phyloP scores from a whole-genome alignment of 2,113 vertebrate species.

The Aspiorhynchus laticeps region DNA sequence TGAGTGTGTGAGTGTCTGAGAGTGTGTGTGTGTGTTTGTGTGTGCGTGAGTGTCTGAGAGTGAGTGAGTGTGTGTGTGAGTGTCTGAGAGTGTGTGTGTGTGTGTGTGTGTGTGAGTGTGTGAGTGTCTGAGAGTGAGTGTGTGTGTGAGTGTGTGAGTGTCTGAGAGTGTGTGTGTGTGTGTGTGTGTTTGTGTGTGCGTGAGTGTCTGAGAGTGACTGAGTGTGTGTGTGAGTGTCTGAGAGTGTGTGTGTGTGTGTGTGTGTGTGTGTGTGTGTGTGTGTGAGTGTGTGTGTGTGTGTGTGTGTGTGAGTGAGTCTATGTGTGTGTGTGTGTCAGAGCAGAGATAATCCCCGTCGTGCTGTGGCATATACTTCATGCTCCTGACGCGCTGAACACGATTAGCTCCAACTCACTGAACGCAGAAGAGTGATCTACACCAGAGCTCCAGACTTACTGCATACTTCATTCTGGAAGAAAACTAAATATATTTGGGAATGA shows the following conservation, averaged over 20 bases:
- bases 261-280: not conserved
- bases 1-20: slow-evolving; percentile 19
- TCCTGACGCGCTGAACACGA: slow-evolving; percentile 45
- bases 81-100: not conserved
- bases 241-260: slow-evolving; percentile 27
- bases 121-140: slow-evolving; percentile 31
- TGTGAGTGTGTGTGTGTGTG: slow-evolving; percentile 23
- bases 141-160: slow-evolving; percentile 3
- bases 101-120: not conserved
- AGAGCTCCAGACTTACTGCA: not conserved
- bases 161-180: not conserved
- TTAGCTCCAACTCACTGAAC: slow-evolving; percentile 52
- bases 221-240: too few relatives aligned
- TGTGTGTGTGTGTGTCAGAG: slow-evolving; percentile 8
- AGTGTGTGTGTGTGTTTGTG: not conserved
- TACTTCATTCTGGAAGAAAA: not conserved
- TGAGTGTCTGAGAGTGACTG: too few relatives aligned
- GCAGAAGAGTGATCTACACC: slow-evolving; percentile 15
- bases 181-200: slow-evolving; percentile 20
- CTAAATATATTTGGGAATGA: not conserved
- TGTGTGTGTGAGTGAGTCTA: slow-evolving; percentile 1
- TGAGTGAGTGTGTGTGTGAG: too few relatives aligned
- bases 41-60: slow-evolving; percentile 1
- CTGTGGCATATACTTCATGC: slow-evolving; percentile 46
- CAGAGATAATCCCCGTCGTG: slow-evolving; percentile 44